These are phyloP conservation scores for Clistopyga incitator DNA, from an alignment of 2,888 invertebrate species.

Conservation along the genomic window DNA sequence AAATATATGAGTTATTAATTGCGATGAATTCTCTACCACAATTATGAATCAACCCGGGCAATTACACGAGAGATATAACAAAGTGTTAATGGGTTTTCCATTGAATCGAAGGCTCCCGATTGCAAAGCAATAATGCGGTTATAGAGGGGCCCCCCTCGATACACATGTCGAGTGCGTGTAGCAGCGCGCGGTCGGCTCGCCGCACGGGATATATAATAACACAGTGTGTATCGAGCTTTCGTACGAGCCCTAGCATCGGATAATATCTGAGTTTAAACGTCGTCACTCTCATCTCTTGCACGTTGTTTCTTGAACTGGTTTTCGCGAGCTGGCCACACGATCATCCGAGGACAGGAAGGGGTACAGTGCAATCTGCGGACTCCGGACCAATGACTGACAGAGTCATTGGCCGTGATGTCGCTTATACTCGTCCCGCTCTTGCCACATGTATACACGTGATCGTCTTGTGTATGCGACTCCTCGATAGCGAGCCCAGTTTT, in stretches of 20 bases:
- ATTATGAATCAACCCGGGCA: slow-evolving; percentile 27
- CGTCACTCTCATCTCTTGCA: slow-evolving; percentile 65
- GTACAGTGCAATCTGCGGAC: slow-evolving; percentile 53
- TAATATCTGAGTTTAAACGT: slow-evolving; percentile 68
- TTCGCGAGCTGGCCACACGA: slow-evolving; percentile 51
- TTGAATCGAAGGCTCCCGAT: slow-evolving; percentile 34
- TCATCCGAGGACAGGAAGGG: slow-evolving; percentile 12
- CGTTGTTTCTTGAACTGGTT: slow-evolving; percentile 68
- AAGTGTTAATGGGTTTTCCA: slow-evolving; percentile 44
- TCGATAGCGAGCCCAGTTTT: slow-evolving; percentile 66
- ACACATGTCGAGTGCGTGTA: slow-evolving; percentile 14
- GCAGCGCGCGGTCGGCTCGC: not conserved
- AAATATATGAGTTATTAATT: slow-evolving; percentile 14
- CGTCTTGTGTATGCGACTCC: slow-evolving; percentile 56
- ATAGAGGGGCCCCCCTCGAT: slow-evolving; percentile 23
- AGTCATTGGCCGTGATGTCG: slow-evolving; percentile 70
- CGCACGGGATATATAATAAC: slow-evolving; percentile 48
- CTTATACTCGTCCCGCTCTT: slow-evolving; percentile 35
- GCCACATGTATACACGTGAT: slow-evolving; percentile 37
- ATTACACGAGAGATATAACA: slow-evolving; percentile 13
- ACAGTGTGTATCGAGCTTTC: slow-evolving; percentile 47
- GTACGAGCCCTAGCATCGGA: slow-evolving; percentile 53
- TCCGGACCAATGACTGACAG: slow-evolving; percentile 69
- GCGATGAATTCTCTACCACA: not conserved
- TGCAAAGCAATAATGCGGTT: slow-evolving; percentile 35